phyloP scores from a whole-genome alignment of 1,140 invertebrate species.

The Limonius californicus region DNA sequence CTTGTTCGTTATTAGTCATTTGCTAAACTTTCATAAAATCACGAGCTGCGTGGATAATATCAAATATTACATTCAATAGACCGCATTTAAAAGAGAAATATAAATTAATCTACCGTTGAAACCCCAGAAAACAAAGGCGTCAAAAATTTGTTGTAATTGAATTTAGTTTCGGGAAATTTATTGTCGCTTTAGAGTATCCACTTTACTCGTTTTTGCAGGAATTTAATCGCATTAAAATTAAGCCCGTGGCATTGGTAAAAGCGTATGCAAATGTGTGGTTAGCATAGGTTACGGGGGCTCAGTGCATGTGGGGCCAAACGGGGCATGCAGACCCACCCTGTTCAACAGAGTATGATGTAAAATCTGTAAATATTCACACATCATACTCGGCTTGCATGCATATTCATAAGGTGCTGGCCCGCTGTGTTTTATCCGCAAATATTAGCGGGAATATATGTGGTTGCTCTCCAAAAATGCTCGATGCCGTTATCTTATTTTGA shows the following conservation, averaged over 20 bases:
- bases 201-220: slow-evolving; percentile 17
- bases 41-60: no score
- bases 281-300: slow-evolving; percentile 20
- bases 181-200: neutral
- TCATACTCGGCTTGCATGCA: slow-evolving; percentile 8
- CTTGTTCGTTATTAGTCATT: no score
- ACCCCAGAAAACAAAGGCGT: neutral
- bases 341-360: slow-evolving; percentile 13
- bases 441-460: neutral
- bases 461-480: neutral
- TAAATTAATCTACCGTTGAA: no score
- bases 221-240: slow-evolving; percentile 27
- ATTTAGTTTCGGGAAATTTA: slow-evolving; percentile 2
- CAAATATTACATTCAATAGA: no score
- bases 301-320: slow-evolving; percentile 8
- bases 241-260: slow-evolving; percentile 24
- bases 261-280: slow-evolving; percentile 25
- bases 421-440: slow-evolving; percentile 8
- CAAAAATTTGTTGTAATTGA: neutral
- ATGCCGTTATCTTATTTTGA: neutral
- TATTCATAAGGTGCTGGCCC: slow-evolving; percentile 12
- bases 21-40: no score
- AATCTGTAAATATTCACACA: slow-evolving; percentile 13
- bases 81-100: no score
- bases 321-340: slow-evolving; percentile 11